These are phyloP conservation scores for Passer domesticus DNA, from an alignment of 2,113 vertebrate species.

Conservation along the genomic window DNA sequence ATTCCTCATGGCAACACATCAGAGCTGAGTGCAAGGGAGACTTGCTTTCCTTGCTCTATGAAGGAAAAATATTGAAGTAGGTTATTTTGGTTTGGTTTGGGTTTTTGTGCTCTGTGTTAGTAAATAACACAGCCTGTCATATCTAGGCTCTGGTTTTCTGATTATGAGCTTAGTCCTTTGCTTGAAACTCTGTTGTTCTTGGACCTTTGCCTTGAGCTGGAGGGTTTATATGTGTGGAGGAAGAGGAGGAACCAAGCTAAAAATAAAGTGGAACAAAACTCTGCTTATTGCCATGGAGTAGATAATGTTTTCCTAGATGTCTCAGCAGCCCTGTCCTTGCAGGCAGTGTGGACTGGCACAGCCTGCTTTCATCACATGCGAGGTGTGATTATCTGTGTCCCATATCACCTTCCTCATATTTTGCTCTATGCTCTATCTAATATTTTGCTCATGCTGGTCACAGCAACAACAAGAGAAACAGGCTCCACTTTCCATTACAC, in stretches of 20 bases:
- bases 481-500: not conserved
- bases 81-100: constrained; percentile 13
- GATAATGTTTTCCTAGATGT: constrained; percentile 23
- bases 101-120: constrained; percentile 36
- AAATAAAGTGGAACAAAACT: constrained; percentile 59
- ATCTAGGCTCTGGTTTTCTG: constrained; percentile 7
- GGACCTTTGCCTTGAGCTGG: constrained; percentile 48
- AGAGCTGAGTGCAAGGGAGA: not conserved
- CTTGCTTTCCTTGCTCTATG: not conserved
- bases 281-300: constrained; percentile 1
- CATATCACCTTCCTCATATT: not conserved
- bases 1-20: constrained; percentile 49
- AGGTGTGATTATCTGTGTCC: not conserved
- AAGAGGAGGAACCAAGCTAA: constrained; percentile 33
- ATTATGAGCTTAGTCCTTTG: constrained; percentile 39
- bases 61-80: constrained; percentile 4
- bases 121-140: constrained; percentile 40
- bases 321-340: not conserved
- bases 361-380: not conserved
- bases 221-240: constrained; percentile 10
- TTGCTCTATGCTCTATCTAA: not conserved
- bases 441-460: not conserved
- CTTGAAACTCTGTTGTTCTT: constrained; percentile 20
- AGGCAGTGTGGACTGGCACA: not conserved
- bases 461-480: not conserved